phyloP scores from a whole-genome alignment of 1,140 invertebrate species.

The Hermetia illucens region DNA sequence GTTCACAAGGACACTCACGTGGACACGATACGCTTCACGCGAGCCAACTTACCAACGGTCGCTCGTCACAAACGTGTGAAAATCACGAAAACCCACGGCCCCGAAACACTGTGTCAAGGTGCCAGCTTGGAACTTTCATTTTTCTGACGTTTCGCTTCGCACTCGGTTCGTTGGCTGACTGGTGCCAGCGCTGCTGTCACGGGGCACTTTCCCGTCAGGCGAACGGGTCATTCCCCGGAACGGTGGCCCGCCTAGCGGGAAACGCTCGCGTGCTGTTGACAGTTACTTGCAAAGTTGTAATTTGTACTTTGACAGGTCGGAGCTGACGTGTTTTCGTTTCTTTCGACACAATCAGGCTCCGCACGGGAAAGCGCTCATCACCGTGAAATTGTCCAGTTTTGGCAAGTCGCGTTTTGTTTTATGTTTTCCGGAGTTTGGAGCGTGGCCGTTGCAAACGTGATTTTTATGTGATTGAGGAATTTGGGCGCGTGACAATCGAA shows the following conservation, averaged over 20 bases:
- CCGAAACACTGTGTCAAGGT: not conserved
- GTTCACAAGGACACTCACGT: no score
- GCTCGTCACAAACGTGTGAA: not conserved
- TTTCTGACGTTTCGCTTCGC: no score
- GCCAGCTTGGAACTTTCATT: constrained; percentile 1
- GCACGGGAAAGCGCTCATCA: no score
- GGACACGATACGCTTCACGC: not conserved
- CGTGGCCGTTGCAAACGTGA: no score
- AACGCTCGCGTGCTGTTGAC: not conserved
- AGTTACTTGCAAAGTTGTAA: not conserved
- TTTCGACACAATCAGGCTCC: no score
- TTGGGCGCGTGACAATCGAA: constrained; percentile 2
- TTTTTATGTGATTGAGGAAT: not conserved
- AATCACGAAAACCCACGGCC: not conserved
- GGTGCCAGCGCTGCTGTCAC: no score
- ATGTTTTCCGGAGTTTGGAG: no score
- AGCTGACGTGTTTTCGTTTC: no score
- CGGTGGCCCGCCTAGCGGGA: not conserved
- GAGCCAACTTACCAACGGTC: not conserved
- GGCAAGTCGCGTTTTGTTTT: no score
- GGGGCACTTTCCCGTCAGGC: no score
- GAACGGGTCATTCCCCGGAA: not conserved
- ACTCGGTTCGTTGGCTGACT: no score
- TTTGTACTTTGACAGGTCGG: not conserved
- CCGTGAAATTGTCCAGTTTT: no score